Percentiles rank a stretch among this genome's conserved stretches.
phyloP scores from a whole-genome alignment of 2,888 invertebrate species.

The Drosophila greeni region DNA sequence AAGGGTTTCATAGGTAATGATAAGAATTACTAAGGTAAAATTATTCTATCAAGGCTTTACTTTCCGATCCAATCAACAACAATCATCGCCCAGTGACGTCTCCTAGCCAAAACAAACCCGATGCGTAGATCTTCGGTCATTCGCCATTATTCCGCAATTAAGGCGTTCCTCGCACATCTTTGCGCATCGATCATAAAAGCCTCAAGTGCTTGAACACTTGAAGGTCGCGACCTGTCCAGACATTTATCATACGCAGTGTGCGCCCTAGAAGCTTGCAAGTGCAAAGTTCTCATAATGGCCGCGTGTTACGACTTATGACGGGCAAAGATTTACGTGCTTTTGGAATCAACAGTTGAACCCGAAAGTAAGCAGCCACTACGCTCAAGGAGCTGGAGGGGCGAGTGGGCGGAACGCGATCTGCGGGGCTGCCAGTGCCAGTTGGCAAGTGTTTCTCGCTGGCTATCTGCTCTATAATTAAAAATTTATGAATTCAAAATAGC shows the following conservation, averaged over 20 bases:
- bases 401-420: constrained; percentile 1
- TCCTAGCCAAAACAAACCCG: background rate
- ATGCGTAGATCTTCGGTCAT: constrained; percentile 16
- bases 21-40: background rate
- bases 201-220: constrained; percentile 45
- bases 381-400: background rate
- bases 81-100: background rate
- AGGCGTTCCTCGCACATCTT: constrained; percentile 7
- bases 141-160: constrained; percentile 49
- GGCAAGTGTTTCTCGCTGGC: constrained; percentile 48
- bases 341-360: constrained; percentile 29
- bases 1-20: background rate
- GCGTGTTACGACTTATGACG: constrained; percentile 42
- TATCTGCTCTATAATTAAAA: constrained; percentile 65
- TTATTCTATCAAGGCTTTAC: background rate
- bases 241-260: constrained; percentile 50
- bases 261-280: constrained; percentile 23
- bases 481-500: constrained; percentile 68
- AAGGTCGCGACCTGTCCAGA: constrained; percentile 39
- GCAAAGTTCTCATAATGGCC: constrained; percentile 42
- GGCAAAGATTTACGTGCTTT: constrained; percentile 30
- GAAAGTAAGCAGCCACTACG: background rate
- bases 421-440: constrained; percentile 29
- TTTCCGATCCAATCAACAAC: background rate
- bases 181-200: constrained; percentile 62